Conservation (phyloP, 2,797 vertebrate genomes). For the Tinamus major region DNA sequence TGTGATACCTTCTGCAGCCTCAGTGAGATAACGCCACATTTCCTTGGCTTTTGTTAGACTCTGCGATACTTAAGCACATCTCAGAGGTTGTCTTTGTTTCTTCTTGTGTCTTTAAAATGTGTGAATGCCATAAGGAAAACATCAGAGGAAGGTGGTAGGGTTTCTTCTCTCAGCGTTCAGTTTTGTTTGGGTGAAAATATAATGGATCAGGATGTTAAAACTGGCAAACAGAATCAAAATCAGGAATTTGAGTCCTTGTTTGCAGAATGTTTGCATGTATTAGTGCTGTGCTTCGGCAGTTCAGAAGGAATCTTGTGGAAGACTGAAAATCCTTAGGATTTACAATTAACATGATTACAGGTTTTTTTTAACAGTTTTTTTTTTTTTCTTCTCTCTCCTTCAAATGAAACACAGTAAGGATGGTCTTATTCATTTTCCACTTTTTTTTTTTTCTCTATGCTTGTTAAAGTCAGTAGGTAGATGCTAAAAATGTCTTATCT, state of each 20-base stretch:
- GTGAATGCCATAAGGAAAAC: background rate
- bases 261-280: background rate
- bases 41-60: slow-evolving; percentile 46
- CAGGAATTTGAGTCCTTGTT: background rate
- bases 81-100: background rate
- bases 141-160: background rate
- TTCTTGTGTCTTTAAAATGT: background rate
- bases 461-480: background rate
- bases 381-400: background rate
- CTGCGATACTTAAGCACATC: background rate
- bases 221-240: background rate
- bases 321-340: background rate
- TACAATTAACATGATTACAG: background rate
- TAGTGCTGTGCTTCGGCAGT: background rate
- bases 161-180: background rate
- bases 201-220: background rate
- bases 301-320: background rate
- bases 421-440: fast-evolving
- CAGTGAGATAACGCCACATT: background rate
- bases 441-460: background rate
- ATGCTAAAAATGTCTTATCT: background rate
- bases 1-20: background rate
- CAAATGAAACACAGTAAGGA: background rate
- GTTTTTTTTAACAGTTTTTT: background rate
- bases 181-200: slow-evolving; percentile 9